These are phyloP conservation scores for Actinostola sp. DNA, from an alignment of 92 coral and sea anemone species.

Conservation along the genomic window DNA sequence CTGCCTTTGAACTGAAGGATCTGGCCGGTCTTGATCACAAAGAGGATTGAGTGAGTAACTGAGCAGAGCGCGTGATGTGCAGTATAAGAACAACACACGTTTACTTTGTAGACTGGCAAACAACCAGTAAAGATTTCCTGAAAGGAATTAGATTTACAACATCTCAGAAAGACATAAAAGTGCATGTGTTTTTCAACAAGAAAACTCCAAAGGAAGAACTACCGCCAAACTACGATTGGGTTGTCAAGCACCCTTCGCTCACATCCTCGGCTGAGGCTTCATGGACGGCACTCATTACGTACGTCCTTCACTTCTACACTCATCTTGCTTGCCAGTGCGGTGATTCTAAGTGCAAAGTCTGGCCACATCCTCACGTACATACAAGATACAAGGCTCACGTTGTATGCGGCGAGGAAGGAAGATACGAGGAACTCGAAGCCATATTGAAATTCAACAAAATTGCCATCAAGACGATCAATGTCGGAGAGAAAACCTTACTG, in stretches of 20 bases:
- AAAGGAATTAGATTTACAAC: conserved; percentile 74
- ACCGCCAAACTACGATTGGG: conserved; percentile 75
- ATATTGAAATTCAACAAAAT: conserved; percentile 82
- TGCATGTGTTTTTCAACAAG: conserved; percentile 83
- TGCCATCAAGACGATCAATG: conserved; percentile 69
- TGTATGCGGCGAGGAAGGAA: conserved; percentile 78
- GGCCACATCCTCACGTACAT: conserved; percentile 76
- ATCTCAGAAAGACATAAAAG: conserved; percentile 65
- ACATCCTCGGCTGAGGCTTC: conserved; percentile 79
- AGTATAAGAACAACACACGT: conserved; percentile 63
- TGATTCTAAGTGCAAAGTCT: conserved; percentile 64
- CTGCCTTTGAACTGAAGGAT: too few species aligned
- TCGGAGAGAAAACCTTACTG: conserved; percentile 70
- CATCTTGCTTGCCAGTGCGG: conserved; percentile 70
- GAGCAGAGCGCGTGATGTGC: conserved; percentile 47
- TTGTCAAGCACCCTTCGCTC: conserved; percentile 71
- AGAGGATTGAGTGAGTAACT: not conserved
- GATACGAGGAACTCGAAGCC: conserved; percentile 79
- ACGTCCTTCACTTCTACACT: conserved; percentile 80
- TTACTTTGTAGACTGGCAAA: conserved; percentile 86
- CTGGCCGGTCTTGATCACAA: too few species aligned
- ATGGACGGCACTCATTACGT: conserved; percentile 85
- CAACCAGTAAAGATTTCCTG: conserved; percentile 77
- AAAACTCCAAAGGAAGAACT: conserved; percentile 57
- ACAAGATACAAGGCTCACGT: conserved; percentile 64